phyloP scores from a whole-genome alignment of 2,113 vertebrate genomes.

The Pristiophorus japonicus region DNA sequence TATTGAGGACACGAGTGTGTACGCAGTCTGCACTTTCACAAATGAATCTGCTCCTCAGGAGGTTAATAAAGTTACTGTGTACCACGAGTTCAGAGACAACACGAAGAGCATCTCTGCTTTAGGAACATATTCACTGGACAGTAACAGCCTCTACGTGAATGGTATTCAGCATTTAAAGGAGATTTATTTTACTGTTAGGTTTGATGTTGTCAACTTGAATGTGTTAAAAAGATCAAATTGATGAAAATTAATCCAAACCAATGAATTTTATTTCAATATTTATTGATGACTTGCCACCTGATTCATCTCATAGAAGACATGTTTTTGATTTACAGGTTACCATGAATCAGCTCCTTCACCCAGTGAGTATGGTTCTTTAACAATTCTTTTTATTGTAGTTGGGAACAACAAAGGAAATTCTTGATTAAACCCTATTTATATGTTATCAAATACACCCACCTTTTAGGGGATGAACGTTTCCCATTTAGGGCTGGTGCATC shows the following conservation, averaged over 20 bases:
- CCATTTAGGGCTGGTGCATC: background rate
- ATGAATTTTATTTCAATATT: background rate
- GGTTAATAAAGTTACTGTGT: background rate
- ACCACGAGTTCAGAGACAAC: background rate
- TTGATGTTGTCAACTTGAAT: background rate
- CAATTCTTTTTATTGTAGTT: background rate
- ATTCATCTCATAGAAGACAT: background rate
- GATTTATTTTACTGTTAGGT: background rate
- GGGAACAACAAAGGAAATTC: background rate
- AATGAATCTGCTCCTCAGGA: background rate
- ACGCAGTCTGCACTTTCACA: background rate
- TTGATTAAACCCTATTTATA: background rate
- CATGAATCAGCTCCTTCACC: background rate
- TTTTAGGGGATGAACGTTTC: background rate
- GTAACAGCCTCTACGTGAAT: background rate
- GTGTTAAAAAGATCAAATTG: background rate
- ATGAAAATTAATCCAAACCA: background rate
- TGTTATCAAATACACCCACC: background rate
- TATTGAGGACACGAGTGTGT: background rate
- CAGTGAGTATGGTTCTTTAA: constrained; percentile 14
- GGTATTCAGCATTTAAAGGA: background rate
- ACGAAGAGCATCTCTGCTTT: background rate
- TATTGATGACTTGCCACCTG: background rate
- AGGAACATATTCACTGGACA: background rate
- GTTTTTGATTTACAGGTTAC: background rate